A percentile compares a stretch with the other conserved stretches of the same genome.
Evolutionary conservation across 2,797 vertebrate species (phyloP).

Genomic region (Cossypha heuglini): DNA sequence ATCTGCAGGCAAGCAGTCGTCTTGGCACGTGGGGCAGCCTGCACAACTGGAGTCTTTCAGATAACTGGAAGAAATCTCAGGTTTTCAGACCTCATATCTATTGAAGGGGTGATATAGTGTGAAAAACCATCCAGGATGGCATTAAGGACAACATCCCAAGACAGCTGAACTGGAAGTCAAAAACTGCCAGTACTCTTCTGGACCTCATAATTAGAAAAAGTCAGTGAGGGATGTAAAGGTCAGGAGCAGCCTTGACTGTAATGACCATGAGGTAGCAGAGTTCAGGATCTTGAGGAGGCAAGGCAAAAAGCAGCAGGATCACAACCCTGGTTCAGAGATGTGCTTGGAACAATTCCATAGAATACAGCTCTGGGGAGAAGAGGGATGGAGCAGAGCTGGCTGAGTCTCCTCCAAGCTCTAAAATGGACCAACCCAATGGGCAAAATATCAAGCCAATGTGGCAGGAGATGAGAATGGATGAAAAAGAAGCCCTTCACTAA

Average conservation of each 20-base stretch:
- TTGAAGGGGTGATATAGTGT: fast-evolving
- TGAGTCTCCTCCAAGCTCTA: neutral
- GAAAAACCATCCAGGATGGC: neutral
- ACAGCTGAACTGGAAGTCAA: neutral
- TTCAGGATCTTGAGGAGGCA: neutral
- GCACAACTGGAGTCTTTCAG: neutral
- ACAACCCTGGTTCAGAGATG: neutral
- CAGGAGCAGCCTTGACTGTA: neutral
- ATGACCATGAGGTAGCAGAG: neutral
- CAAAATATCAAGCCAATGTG: neutral
- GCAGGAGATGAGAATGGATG: neutral
- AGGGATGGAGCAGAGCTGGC: neutral
- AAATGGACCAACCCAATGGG: neutral
- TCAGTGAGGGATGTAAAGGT: neutral
- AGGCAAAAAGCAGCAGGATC: neutral
- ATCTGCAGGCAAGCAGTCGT: neutral
- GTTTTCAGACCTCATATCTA: neutral
- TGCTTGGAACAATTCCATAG: neutral
- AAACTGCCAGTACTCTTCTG: neutral
- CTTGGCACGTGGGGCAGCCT: neutral
- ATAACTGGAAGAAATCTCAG: neutral
- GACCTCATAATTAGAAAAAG: neutral
- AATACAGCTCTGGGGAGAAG: neutral
- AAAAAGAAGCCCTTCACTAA: neutral
- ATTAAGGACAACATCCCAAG: neutral